These are phyloP conservation scores for Spatulosminthurus flaviceps DNA, from an alignment of 2,888 invertebrate genomes.

Conservation along the genomic window DNA sequence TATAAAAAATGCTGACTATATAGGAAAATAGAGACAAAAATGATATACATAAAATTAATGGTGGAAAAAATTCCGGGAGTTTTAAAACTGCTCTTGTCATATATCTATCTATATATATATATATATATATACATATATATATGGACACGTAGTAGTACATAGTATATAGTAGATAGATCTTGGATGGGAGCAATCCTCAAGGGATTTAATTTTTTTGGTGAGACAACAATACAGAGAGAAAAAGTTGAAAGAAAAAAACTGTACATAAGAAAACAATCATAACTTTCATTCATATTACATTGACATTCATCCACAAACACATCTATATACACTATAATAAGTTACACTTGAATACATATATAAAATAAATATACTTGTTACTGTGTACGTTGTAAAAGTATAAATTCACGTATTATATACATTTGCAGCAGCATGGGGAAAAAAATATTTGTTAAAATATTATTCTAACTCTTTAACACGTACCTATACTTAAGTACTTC, in stretches of 20 bases:
- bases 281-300: not conserved
- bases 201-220: too few relatives aligned
- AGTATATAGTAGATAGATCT: too few relatives aligned
- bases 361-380: too few relatives aligned
- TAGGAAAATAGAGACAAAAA: too few relatives aligned
- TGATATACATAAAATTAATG: too few relatives aligned
- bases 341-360: constrained; percentile 24
- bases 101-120: too few relatives aligned
- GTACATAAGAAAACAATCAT: constrained; percentile 16
- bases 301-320: constrained; percentile 23
- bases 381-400: constrained; percentile 9
- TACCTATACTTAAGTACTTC: constrained; percentile 27
- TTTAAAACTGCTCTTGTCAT: too few relatives aligned
- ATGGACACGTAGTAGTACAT: too few relatives aligned
- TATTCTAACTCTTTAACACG: constrained; percentile 29
- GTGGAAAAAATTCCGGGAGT: too few relatives aligned
- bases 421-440: not conserved
- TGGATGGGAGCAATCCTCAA: too few relatives aligned
- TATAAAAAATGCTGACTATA: too few relatives aligned
- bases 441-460: constrained; percentile 17
- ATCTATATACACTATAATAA: constrained; percentile 2
- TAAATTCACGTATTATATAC: not conserved
- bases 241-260: constrained; percentile 19
- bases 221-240: not conserved
- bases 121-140: too few relatives aligned